Percentiles rank a stretch among this genome's conserved stretches.
phyloP scores from a whole-genome alignment of 2,113 vertebrate species.

The Brienomyrus longianalis region DNA sequence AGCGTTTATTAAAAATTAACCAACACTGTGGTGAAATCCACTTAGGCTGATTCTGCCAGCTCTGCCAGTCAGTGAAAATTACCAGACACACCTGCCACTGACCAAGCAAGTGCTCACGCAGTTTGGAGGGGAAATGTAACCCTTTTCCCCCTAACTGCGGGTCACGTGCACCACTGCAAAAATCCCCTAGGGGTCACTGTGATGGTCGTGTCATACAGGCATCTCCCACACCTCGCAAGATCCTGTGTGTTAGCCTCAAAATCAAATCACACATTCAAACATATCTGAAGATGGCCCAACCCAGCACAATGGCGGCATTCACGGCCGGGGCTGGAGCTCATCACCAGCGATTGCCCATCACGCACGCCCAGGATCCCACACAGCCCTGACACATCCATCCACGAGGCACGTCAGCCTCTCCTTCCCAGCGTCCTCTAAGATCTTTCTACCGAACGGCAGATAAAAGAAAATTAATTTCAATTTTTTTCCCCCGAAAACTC shows the following conservation, averaged over 20 bases:
- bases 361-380: conserved; percentile 31
- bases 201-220: neutral
- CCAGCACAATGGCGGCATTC: neutral
- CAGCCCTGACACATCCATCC: conserved; percentile 30
- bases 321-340: neutral
- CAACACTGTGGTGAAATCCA: neutral
- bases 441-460: conserved; percentile 7
- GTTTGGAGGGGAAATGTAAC: neutral
- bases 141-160: neutral
- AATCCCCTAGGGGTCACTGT: neutral
- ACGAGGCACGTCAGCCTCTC: conserved; percentile 35
- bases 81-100: neutral
- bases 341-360: conserved; percentile 2
- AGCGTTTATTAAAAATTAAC: neutral
- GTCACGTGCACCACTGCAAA: neutral
- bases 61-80: neutral
- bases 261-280: neutral
- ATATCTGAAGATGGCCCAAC: neutral
- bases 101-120: neutral
- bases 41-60: neutral
- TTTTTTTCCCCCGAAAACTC: neutral
- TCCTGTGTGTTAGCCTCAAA: neutral
- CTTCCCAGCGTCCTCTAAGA: conserved; percentile 20
- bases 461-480: neutral
- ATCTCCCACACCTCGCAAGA: neutral